phyloP scores from a whole-genome alignment of 1,140 invertebrate genomes.

The Tetramorium alpestre region DNA sequence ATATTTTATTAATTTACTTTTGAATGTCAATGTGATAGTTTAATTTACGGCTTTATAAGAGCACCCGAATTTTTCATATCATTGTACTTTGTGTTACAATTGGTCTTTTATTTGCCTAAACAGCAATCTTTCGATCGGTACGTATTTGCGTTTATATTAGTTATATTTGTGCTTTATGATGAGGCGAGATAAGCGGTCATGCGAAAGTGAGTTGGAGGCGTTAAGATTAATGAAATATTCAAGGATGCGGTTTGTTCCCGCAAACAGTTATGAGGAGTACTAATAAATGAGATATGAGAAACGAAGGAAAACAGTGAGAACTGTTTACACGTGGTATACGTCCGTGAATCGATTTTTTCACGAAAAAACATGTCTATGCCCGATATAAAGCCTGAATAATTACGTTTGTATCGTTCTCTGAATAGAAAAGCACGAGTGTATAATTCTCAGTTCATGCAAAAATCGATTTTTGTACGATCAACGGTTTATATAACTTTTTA shows the following conservation, averaged over 20 bases:
- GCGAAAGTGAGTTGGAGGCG: background rate
- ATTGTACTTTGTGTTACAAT: background rate
- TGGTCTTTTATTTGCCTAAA: background rate
- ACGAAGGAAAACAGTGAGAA: slow-evolving; percentile 33
- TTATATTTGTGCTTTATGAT: background rate
- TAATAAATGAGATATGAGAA: slow-evolving; percentile 39
- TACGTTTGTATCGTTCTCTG: background rate
- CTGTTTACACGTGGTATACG: slow-evolving; percentile 1
- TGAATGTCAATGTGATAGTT: background rate
- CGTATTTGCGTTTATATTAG: background rate
- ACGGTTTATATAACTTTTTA: background rate
- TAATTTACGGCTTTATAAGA: background rate
- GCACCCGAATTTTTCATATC: background rate
- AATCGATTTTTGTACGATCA: background rate
- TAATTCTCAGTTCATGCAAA: background rate
- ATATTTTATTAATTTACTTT: background rate
- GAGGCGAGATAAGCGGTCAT: slow-evolving; percentile 4
- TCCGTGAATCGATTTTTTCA: slow-evolving; percentile 45
- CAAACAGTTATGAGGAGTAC: slow-evolving; percentile 27
- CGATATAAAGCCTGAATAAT: background rate
- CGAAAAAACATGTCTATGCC: background rate
- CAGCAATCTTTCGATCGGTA: slow-evolving; percentile 9
- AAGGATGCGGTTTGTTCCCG: background rate
- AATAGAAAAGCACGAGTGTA: background rate
- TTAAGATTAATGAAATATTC: slow-evolving; percentile 55